Conservation (phyloP, 2,888 invertebrate species). For the Tineola bisselliella region DNA sequence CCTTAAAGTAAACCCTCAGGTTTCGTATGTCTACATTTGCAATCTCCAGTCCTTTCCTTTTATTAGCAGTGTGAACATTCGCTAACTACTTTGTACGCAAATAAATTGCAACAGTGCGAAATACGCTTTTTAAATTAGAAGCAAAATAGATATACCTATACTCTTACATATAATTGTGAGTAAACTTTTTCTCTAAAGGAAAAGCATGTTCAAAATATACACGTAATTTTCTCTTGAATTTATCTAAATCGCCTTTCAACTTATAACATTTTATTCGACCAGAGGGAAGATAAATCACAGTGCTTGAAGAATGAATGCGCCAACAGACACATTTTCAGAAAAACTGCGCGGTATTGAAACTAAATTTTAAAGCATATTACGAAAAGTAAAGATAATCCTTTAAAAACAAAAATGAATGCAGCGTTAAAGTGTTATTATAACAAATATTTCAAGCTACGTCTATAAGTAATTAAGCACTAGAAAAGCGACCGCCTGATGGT, state of each 20-base stretch:
- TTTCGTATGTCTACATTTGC: too few relatives aligned
- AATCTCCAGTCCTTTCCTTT: not conserved
- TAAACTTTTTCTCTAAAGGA: too few relatives aligned
- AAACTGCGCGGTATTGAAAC: not conserved
- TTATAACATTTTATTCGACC: not conserved
- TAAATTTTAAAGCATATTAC: too few relatives aligned
- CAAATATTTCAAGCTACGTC: too few relatives aligned
- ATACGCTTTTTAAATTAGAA: not conserved
- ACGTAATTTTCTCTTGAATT: not conserved
- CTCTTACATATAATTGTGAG: too few relatives aligned
- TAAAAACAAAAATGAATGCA: too few relatives aligned
- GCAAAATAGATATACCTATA: too few relatives aligned
- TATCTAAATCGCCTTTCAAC: not conserved
- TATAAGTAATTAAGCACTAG: too few relatives aligned
- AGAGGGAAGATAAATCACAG: not conserved
- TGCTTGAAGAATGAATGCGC: not conserved
- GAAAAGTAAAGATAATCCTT: too few relatives aligned
- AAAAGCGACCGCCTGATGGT: too few relatives aligned
- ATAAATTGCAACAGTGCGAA: not conserved
- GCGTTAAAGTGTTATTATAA: too few relatives aligned
- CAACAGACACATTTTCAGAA: not conserved
- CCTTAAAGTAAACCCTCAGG: too few relatives aligned
- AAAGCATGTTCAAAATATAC: not conserved
- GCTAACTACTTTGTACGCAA: not conserved
- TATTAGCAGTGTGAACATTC: not conserved